Evolutionary conservation across 1,140 invertebrate species (phyloP).

Genomic region (Drosophila eugracilis): DNA sequence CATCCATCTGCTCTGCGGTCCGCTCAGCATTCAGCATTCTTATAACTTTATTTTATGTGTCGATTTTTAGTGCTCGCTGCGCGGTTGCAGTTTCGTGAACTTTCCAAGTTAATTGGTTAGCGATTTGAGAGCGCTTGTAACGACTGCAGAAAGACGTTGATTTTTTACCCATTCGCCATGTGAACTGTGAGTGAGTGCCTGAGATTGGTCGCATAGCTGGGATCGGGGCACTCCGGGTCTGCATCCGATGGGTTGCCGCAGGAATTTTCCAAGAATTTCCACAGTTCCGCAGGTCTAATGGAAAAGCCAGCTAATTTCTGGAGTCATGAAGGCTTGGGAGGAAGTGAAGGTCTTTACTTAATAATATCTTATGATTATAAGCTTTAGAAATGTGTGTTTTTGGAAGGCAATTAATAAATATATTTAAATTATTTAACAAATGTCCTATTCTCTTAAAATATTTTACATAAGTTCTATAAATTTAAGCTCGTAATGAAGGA

Average conservation of each 20-base stretch:
- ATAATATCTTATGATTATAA: too few relatives aligned
- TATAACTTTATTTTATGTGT: slow-evolving; percentile 81
- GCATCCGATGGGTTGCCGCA: slow-evolving; percentile 2
- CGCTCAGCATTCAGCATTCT: slow-evolving; percentile 75
- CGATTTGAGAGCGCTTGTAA: slow-evolving; percentile 66
- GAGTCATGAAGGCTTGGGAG: background rate
- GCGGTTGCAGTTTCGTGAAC: slow-evolving; percentile 80
- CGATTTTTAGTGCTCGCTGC: slow-evolving; percentile 77
- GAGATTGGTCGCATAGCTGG: slow-evolving; percentile 38
- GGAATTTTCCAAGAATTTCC: slow-evolving; percentile 22
- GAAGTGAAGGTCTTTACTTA: too few relatives aligned
- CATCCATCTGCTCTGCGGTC: too few relatives aligned
- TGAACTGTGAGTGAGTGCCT: slow-evolving; percentile 42
- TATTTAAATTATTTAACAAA: background rate
- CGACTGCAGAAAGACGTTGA: slow-evolving; percentile 47
- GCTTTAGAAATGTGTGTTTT: background rate
- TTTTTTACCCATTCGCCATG: slow-evolving; percentile 27
- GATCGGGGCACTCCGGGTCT: background rate
- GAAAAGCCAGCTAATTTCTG: background rate
- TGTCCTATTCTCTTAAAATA: too few relatives aligned
- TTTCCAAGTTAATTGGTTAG: slow-evolving; percentile 78
- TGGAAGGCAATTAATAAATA: background rate
- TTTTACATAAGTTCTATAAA: too few relatives aligned
- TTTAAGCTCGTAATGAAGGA: too few relatives aligned
- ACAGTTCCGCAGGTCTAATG: background rate